Conservation (phyloP, 2,888 invertebrate genomes). For the Pasiphila rectangulata region DNA sequence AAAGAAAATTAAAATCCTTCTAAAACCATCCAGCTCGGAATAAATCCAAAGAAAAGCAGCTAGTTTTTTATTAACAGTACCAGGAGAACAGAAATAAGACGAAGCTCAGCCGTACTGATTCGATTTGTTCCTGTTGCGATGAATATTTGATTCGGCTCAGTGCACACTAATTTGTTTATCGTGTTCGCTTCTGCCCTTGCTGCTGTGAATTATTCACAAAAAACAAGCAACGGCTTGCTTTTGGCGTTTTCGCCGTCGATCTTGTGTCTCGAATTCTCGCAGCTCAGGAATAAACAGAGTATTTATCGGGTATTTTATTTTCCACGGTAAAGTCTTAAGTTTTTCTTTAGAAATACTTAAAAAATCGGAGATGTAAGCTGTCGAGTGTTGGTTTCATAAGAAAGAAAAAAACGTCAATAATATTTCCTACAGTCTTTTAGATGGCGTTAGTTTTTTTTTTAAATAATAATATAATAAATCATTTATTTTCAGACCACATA, state of each 20-base stretch:
- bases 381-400: too few species aligned
- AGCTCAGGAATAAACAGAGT: background rate
- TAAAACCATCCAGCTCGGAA: conserved; percentile 10
- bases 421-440: too few species aligned
- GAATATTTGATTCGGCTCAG: conserved; percentile 79
- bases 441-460: too few species aligned
- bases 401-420: too few species aligned
- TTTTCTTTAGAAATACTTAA: too few species aligned
- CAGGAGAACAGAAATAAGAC: conserved; percentile 62
- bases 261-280: background rate
- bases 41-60: conserved; percentile 32
- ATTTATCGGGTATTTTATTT: background rate
- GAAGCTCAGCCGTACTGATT: conserved; percentile 67
- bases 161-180: conserved; percentile 80
- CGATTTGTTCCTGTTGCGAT: conserved; percentile 78
- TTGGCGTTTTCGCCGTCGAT: background rate
- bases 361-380: too few species aligned
- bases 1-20: conserved; percentile 6
- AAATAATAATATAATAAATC: too few species aligned
- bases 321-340: too few species aligned
- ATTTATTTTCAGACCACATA: too few species aligned
- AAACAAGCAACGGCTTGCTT: conserved; percentile 22
- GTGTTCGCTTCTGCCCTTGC: conserved; percentile 59
- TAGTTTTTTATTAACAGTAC: conserved; percentile 60
- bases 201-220: conserved; percentile 55